Evolutionary conservation across 2,888 invertebrate species (phyloP).

Genomic region (Anoncus sp.): DNA sequence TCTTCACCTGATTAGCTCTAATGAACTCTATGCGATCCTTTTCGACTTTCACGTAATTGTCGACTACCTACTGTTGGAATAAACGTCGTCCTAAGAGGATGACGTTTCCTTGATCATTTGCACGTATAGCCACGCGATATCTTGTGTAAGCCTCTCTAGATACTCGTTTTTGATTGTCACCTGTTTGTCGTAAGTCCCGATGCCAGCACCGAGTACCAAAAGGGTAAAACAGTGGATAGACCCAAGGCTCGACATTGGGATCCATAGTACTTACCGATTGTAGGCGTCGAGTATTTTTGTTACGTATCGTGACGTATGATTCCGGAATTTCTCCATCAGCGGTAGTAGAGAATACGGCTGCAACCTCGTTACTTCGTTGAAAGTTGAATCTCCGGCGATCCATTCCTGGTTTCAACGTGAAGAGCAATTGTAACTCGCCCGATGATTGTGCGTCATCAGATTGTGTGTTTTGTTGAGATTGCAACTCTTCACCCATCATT

Average conservation of each 20-base stretch:
- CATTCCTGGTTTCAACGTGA: constrained; percentile 32
- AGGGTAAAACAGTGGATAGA: constrained; percentile 67
- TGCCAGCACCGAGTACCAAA: constrained; percentile 63
- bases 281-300: constrained; percentile 58
- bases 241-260: constrained; percentile 61
- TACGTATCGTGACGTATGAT: constrained; percentile 58
- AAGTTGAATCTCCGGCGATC: constrained; percentile 62
- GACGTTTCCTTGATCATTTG: constrained; percentile 33
- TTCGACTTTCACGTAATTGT: constrained; percentile 31
- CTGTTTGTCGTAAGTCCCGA: too few relatives aligned
- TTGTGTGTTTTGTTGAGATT: constrained; percentile 35
- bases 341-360: constrained; percentile 38
- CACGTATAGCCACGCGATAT: constrained; percentile 37
- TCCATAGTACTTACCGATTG: constrained; percentile 56
- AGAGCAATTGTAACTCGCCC: constrained; percentile 53
- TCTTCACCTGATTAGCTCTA: constrained; percentile 58
- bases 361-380: constrained; percentile 61
- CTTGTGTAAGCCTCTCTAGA: constrained; percentile 36
- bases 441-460: constrained; percentile 19
- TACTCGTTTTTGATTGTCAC: too few relatives aligned
- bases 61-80: constrained; percentile 1
- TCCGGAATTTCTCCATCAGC: constrained; percentile 64
- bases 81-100: constrained; percentile 35
- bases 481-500: constrained; percentile 61
- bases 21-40: constrained; percentile 48